A percentile compares a stretch with the other conserved stretches of the same genome.
Evolutionary conservation across 2,113 vertebrate species (phyloP).

Genomic region (Ciconia stormi): DNA sequence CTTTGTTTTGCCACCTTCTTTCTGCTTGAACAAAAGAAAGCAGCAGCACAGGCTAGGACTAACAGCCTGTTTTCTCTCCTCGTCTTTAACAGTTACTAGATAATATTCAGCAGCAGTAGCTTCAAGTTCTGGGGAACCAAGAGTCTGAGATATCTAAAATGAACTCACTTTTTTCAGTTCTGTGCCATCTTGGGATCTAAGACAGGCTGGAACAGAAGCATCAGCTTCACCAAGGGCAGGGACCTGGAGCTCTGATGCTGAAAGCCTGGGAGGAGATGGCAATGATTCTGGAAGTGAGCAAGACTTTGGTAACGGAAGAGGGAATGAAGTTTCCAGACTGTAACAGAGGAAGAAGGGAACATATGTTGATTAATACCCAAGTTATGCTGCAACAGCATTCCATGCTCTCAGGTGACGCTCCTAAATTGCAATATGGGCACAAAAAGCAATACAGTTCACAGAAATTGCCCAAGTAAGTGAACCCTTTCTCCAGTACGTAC

Average conservation of each 20-base stretch:
- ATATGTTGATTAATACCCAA: background rate
- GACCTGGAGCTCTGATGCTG: slow-evolving; percentile 50
- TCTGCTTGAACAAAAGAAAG: background rate
- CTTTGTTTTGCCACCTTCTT: background rate
- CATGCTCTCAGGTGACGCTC: background rate
- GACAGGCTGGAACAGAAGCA: slow-evolving; percentile 28
- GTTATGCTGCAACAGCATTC: background rate
- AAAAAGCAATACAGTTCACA: background rate
- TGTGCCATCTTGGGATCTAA: slow-evolving; percentile 41
- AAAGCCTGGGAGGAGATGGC: slow-evolving; percentile 27
- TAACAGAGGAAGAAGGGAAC: background rate
- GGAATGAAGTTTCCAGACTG: slow-evolving; percentile 61
- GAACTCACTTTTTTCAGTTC: slow-evolving; percentile 72
- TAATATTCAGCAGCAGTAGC: background rate
- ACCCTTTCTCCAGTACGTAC: background rate
- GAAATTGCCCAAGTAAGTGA: background rate
- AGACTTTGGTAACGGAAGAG: slow-evolving; percentile 61
- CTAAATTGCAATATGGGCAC: background rate
- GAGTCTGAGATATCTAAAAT: background rate
- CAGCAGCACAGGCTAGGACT: background rate
- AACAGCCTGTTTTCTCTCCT: background rate
- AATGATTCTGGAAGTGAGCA: slow-evolving; percentile 38
- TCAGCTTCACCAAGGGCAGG: slow-evolving; percentile 43
- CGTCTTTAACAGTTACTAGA: background rate
- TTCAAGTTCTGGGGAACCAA: background rate